Conservation (phyloP, 2,888 invertebrate genomes). For the Meteorus cinctellus region DNA sequence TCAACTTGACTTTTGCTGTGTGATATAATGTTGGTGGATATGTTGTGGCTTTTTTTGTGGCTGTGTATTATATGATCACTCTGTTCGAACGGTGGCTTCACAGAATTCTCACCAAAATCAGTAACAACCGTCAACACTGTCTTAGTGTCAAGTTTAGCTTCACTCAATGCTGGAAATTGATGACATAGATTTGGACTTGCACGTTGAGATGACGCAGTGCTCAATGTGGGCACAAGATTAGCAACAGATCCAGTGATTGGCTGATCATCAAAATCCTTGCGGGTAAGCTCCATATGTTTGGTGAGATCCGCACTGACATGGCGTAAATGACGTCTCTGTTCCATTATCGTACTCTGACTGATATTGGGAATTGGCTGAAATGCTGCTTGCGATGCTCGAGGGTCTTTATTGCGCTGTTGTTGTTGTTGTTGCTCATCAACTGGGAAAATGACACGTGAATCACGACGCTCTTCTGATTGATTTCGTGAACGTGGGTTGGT, state of each 20-base stretch:
- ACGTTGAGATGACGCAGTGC: slow-evolving; percentile 61
- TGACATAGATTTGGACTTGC: slow-evolving; percentile 68
- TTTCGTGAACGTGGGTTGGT: slow-evolving; percentile 68
- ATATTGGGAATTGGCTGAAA: slow-evolving; percentile 71
- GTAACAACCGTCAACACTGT: slow-evolving; percentile 64
- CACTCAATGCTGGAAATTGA: slow-evolving; percentile 67
- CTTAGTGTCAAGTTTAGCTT: slow-evolving; percentile 67
- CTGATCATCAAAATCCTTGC: slow-evolving; percentile 71
- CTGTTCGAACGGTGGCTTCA: slow-evolving; percentile 62
- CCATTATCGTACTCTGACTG: slow-evolving; percentile 70
- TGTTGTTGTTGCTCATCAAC: slow-evolving; percentile 52
- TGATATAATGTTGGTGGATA: slow-evolving; percentile 57
- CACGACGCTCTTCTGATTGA: slow-evolving; percentile 67
- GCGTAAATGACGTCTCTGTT: slow-evolving; percentile 69
- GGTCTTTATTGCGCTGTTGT: slow-evolving; percentile 60
- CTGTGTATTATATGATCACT: slow-evolving; percentile 71
- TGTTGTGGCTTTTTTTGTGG: slow-evolving; percentile 67
- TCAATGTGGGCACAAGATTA: slow-evolving; percentile 63
- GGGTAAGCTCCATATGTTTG: slow-evolving; percentile 68
- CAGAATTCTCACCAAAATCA: slow-evolving; percentile 63
- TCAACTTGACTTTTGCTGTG: slow-evolving; percentile 67
- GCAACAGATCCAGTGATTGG: slow-evolving; percentile 68
- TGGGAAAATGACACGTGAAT: slow-evolving; percentile 47
- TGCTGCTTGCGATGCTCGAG: slow-evolving; percentile 64
- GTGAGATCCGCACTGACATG: slow-evolving; percentile 71